Evolutionary conservation across 1,140 invertebrate genomes (phyloP), one percentile per base, ranked within the genome.

Genomic region (Listronotus bonariensis): DNA sequence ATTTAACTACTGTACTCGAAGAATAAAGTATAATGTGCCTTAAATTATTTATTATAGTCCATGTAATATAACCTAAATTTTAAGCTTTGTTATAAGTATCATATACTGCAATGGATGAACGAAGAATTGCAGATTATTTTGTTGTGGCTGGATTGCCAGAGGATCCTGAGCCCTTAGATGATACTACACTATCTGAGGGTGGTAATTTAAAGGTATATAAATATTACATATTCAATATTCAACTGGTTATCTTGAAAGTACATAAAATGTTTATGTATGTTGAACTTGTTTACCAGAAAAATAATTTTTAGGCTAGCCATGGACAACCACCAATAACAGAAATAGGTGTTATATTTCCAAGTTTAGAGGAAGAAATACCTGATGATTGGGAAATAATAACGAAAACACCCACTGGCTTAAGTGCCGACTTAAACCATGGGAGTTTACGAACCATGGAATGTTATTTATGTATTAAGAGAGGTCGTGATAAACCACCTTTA

Each of bases 401-500:
- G 65, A 80, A 84, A 41, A 98, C 97, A 4, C 93, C 95, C 8
- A 86, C 87, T 15, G 93, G 93, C 3, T 81, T 93, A 62, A 85
- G 87, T 11, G 97, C 97, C 0, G 94, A 99, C 81, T 83, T 99
- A 34, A 99, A 99, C 80, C 94, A 98, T 88, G 97, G 97, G 15
- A 97, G 95, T 72, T 84, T 99, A 68, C 85, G 95, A 43, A 92
- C 93, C 58, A 90, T 91, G 17, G 92, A 96, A 79, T 95, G 97
- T 78, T 98, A 88, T 80, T 83, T 99, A 20, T 99, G 96, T 79
- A 96, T 90, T 78, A 84, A 88, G 70, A 82, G 97, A 67, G 95
- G 97, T 17, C 85, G 92, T 68, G 94, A 99, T 77, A 96, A 95
- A 79, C 94, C 97, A 26, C 96, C 97, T 14, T 85, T 99, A 56